Evolutionary conservation across 1,140 invertebrate species (phyloP).

Genomic region (Zelostemma sp.): DNA sequence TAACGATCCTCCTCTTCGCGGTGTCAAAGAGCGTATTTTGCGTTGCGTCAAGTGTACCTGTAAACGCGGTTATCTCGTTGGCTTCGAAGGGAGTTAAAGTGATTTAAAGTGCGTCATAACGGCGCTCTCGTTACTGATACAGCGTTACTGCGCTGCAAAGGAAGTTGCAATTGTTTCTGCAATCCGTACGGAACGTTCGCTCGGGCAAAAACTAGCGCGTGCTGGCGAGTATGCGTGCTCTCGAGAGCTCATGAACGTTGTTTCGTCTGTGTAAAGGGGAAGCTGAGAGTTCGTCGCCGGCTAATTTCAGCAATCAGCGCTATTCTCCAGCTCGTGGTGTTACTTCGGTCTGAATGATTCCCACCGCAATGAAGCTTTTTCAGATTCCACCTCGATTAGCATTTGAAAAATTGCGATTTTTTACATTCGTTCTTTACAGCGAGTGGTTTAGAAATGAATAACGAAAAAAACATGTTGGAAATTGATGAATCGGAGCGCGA

Average conservation of each 20-base stretch:
- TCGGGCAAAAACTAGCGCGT: conserved; percentile 9
- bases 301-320: conserved; percentile 59
- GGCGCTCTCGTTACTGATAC: conserved; percentile 19
- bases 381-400: not conserved
- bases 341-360: conserved; percentile 14
- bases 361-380: not conserved
- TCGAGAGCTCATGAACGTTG: conserved; percentile 1
- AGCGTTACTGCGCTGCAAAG: conserved; percentile 31
- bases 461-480: no score
- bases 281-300: conserved; percentile 13
- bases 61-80: conserved; percentile 7
- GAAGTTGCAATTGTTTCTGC: conserved; percentile 55
- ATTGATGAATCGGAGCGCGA: not conserved
- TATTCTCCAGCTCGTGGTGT: conserved; percentile 48
- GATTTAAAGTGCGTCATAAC: conserved; percentile 26
- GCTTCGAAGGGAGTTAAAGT: conserved; percentile 15
- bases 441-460: no score
- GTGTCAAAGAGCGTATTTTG: not conserved
- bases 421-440: not conserved
- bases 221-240: conserved; percentile 5
- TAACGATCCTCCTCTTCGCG: no score
- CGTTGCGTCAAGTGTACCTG: conserved; percentile 3
- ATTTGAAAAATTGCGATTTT: not conserved
- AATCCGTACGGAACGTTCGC: conserved; percentile 30
- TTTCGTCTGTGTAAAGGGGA: not conserved